Base-by-base conservation (phyloP, 64 coral and sea anemone genomes). In the Orbicella faveolata region DNA sequence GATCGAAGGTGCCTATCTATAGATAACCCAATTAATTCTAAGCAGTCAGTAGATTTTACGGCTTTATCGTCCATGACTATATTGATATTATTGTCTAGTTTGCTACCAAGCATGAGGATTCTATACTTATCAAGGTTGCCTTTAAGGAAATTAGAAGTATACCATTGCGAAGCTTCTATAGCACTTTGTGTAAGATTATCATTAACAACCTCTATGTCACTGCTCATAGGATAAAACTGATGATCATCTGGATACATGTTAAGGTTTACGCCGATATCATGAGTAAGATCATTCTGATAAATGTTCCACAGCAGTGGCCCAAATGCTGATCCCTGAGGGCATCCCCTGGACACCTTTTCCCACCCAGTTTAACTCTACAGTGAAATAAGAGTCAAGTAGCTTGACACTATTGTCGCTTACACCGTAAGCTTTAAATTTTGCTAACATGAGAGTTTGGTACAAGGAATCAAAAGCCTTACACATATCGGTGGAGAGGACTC, bases 231-330 rank as follows among this genome's bases (percentile, higher is more conserved):
- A 52, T 78, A 78, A 21, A 78, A 78, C 75, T 88, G 86, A 35
- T 88, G 86, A 54, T 88, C 86, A 55, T 88, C 52, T 34, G 86
- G 73, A 61, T 77, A 77, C 52, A 77, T 88, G 3, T 70, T 76
- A 30, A 88, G 14, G 33, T 78, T 83, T 76, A 36, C 13, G 4
- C 48, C 13, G 10, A 93, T 66, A 53, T 74, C 1, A 34, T 30
- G 30, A 30, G 30, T 30, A 30, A 30, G 30, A 30, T 30, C 30
- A 30, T 30, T 30, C 30, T 30, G 30, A 30, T 30, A 30, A 30
- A 30, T 30, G 30, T 30, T 30, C 30, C 30, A 30, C 30, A 30
- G 30, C 30, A 30, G 30, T 30, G 30, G 30, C 30, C 30, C 30
- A 30, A 30, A 30, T 30, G 30, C 30, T 30, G 30, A 30, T 30